Evolutionary conservation across 1,140 invertebrate species (phyloP).

Genomic region (Drosophila ogumai): DNA sequence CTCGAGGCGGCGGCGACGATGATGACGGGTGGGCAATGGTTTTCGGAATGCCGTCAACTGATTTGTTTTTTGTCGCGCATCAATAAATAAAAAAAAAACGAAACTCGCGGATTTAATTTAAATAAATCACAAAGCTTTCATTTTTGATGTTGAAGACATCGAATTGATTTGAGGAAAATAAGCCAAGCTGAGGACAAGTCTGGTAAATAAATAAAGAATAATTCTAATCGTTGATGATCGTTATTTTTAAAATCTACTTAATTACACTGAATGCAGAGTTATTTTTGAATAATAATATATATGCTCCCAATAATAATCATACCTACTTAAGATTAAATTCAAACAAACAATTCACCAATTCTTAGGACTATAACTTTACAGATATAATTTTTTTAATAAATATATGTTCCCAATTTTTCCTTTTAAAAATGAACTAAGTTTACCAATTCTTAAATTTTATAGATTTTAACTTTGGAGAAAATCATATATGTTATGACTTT

Average conservation of each 20-base stretch:
- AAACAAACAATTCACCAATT: not conserved
- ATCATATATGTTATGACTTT: not conserved
- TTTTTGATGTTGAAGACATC: not conserved
- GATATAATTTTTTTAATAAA: no score
- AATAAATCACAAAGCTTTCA: constrained; percentile 5
- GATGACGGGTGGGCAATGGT: not conserved
- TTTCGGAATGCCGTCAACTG: constrained; percentile 37
- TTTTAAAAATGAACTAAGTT: not conserved
- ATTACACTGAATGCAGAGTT: not conserved
- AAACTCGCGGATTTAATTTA: not conserved
- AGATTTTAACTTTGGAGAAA: not conserved
- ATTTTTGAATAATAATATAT: not conserved
- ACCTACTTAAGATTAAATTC: not conserved
- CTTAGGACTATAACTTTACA: no score
- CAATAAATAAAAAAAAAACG: constrained; percentile 40
- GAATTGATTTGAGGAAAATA: not conserved
- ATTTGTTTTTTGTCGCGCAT: constrained; percentile 53
- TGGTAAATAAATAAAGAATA: not conserved
- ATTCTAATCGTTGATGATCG: not conserved
- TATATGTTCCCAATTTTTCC: no score
- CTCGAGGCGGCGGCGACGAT: not conserved
- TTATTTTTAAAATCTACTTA: not conserved
- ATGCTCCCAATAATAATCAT: not conserved
- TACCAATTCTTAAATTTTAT: not conserved
- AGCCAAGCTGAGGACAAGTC: not conserved